A percentile compares a stretch with the other conserved stretches of the same genome.
Evolutionary conservation across 2,113 vertebrate species (phyloP).

Genomic region (Tachuris rubrigastra): DNA sequence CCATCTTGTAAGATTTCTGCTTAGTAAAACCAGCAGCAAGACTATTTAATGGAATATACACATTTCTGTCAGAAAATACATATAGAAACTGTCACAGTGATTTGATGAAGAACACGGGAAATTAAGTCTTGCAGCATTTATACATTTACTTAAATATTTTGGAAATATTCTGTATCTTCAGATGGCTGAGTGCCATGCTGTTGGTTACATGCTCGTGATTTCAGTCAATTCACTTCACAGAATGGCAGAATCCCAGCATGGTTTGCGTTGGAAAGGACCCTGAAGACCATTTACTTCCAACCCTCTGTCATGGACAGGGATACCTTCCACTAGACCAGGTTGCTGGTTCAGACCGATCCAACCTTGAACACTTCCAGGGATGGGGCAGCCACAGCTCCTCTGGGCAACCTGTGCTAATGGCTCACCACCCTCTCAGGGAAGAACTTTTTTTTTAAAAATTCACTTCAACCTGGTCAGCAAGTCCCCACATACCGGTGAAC

Average conservation of each 20-base stretch:
- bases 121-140: neutral
- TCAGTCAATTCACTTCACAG: rapidly evolving
- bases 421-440: neutral
- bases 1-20: rapidly evolving
- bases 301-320: neutral
- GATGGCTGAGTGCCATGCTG: rapidly evolving
- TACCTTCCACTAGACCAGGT: neutral
- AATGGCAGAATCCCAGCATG: neutral
- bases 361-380: neutral
- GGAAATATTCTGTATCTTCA: no score
- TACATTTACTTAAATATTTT: rapidly evolving
- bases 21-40: neutral
- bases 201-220: rapidly evolving
- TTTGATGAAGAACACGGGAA: neutral
- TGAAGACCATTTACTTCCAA: neutral
- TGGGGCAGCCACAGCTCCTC: neutral
- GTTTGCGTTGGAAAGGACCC: neutral
- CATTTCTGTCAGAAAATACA: neutral
- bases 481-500: rapidly evolving
- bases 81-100: rapidly evolving
- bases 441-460: neutral
- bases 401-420: rapidly evolving
- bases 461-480: neutral
- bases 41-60: neutral
- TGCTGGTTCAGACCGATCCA: neutral